These are phyloP conservation scores for Bergia sp. DNA, from an alignment of 92 coral and sea anemone genomes.

Conservation along the genomic window DNA sequence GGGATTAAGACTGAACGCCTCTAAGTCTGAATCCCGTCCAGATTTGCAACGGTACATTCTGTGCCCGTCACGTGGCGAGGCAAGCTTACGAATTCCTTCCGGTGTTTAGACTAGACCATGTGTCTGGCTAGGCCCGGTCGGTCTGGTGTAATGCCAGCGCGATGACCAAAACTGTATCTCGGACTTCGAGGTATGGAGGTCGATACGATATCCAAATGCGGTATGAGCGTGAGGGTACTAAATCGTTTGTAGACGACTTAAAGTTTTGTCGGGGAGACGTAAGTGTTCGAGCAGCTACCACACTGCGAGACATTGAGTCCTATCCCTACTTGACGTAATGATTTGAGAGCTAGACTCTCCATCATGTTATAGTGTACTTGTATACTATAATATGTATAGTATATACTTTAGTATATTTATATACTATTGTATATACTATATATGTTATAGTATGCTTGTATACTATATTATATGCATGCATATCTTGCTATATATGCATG, in stretches of 20 bases:
- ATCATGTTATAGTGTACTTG: background rate
- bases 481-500: background rate
- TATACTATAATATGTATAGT: background rate
- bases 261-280: background rate
- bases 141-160: background rate
- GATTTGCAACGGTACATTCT: too few species aligned
- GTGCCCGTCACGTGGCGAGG: background rate
- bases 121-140: slow-evolving; percentile 7
- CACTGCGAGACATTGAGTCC: slow-evolving; percentile 16
- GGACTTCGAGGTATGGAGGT: background rate
- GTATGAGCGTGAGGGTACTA: slow-evolving; percentile 8
- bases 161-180: background rate
- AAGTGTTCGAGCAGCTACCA: slow-evolving; percentile 9
- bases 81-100: slow-evolving; percentile 9
- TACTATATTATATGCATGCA: slow-evolving; percentile 4
- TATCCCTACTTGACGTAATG: slow-evolving; percentile 14
- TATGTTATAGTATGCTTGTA: background rate
- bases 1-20: too few species aligned
- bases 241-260: background rate
- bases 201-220: slow-evolving; percentile 8
- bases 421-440: background rate
- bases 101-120: background rate
- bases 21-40: background rate
- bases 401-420: background rate
- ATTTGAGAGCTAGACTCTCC: slow-evolving; percentile 10